Evolutionary conservation across 2,888 invertebrate species (phyloP).

Genomic region (Diarsia brunnea): DNA sequence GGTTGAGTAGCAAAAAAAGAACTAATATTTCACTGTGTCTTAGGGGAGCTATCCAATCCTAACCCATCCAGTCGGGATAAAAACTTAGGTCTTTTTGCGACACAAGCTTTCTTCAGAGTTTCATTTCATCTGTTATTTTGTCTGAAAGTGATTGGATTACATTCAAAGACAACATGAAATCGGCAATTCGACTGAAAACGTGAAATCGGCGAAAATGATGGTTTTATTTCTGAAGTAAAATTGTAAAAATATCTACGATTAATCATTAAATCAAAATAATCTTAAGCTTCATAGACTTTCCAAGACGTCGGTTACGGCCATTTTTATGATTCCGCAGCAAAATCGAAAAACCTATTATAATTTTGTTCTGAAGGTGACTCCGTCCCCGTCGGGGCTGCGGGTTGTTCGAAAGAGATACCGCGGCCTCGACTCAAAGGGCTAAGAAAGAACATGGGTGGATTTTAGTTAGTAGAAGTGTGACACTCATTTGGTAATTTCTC

Average conservation of each 20-base stretch:
- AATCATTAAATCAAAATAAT: not conserved
- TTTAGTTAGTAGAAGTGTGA: too few relatives aligned
- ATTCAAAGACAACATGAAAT: slow-evolving; percentile 3
- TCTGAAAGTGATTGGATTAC: slow-evolving; percentile 27
- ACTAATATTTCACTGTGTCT: slow-evolving; percentile 50
- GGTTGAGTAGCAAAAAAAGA: slow-evolving; percentile 26
- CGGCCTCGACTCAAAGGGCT: too few relatives aligned
- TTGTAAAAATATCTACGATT: not conserved
- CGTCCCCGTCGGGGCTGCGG: too few relatives aligned
- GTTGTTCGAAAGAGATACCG: too few relatives aligned
- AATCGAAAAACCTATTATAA: not conserved
- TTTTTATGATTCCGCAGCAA: not conserved
- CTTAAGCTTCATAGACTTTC: not conserved
- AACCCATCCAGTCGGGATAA: slow-evolving; percentile 49
- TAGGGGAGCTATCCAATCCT: slow-evolving; percentile 54
- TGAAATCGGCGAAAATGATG: not conserved
- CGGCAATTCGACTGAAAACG: not conserved
- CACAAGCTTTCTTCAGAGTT: slow-evolving; percentile 30
- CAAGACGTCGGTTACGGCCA: not conserved
- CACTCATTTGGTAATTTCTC: too few relatives aligned
- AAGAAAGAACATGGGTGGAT: too few relatives aligned
- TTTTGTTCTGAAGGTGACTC: not conserved
- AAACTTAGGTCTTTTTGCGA: slow-evolving; percentile 45
- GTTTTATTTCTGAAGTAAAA: slow-evolving; percentile 2
- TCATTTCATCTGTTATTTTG: slow-evolving; percentile 30